These are phyloP conservation scores for Drosophila imparisetae DNA, from an alignment of 2,888 invertebrate genomes.

Conservation along the genomic window DNA sequence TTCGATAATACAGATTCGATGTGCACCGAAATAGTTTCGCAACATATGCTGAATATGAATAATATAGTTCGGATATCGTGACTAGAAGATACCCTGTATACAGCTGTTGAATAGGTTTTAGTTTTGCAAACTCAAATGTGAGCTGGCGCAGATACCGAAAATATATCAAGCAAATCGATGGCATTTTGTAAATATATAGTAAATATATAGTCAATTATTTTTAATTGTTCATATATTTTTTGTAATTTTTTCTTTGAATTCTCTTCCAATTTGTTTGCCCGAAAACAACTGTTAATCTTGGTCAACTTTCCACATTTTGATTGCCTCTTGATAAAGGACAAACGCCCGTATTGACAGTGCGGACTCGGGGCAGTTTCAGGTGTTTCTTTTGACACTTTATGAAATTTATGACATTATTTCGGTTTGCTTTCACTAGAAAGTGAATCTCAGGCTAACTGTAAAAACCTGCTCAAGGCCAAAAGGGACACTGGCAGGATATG, in stretches of 20 bases:
- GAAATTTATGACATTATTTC: slow-evolving; percentile 81
- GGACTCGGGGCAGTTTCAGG: slow-evolving; percentile 48
- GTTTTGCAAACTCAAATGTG: too few species aligned
- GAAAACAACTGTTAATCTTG: slow-evolving; percentile 23
- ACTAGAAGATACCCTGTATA: not conserved
- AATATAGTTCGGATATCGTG: rapidly evolving
- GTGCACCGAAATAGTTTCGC: too few species aligned
- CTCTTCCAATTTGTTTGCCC: not conserved
- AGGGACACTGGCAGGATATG: slow-evolving; percentile 34
- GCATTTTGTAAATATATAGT: not conserved
- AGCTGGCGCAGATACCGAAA: not conserved
- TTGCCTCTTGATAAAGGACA: slow-evolving; percentile 32
- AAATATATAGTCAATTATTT: not conserved
- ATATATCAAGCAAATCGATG: not conserved
- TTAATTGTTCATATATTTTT: not conserved
- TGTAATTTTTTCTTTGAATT: not conserved
- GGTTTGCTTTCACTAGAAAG: slow-evolving; percentile 65
- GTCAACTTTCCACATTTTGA: slow-evolving; percentile 30
- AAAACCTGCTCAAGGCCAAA: slow-evolving; percentile 50
- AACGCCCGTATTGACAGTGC: slow-evolving; percentile 44
- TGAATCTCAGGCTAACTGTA: slow-evolving; percentile 67
- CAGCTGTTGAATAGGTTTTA: not conserved
- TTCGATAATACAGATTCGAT: not conserved
- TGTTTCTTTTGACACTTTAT: slow-evolving; percentile 81
- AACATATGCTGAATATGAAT: not conserved